These are phyloP conservation scores for Ooceraea biroi DNA, from an alignment of 1,140 invertebrate species.

Conservation along the genomic window DNA sequence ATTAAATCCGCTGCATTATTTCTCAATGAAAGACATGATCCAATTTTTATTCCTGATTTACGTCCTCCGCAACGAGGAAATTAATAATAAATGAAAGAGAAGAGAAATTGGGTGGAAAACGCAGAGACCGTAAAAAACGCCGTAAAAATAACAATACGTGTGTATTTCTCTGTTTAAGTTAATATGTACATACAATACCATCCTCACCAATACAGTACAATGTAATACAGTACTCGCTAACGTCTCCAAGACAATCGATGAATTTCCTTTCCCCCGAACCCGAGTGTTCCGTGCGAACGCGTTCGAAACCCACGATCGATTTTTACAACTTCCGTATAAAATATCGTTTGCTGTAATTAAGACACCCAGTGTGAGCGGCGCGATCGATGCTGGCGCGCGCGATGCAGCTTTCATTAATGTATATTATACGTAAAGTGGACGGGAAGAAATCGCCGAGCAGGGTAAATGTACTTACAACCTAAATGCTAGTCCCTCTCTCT, in stretches of 20 bases:
- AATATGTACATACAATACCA: slow-evolving; percentile 66
- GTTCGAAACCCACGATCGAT: slow-evolving; percentile 11
- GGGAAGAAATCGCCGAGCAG: background rate
- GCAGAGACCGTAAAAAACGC: background rate
- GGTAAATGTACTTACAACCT: background rate
- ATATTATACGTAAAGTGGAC: background rate
- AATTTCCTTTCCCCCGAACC: slow-evolving; percentile 10
- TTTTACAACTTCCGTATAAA: slow-evolving; percentile 36
- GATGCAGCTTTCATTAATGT: slow-evolving; percentile 31
- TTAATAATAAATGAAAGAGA: background rate
- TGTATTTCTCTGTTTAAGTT: slow-evolving; percentile 47
- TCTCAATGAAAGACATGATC: slow-evolving; percentile 64
- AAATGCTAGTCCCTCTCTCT: slow-evolving; percentile 26
- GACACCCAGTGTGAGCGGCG: slow-evolving; percentile 1
- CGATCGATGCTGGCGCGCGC: slow-evolving; percentile 10
- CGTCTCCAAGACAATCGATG: slow-evolving; percentile 37
- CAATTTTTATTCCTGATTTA: slow-evolving; percentile 45
- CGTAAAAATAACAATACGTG: slow-evolving; percentile 41
- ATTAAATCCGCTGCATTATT: slow-evolving; percentile 52
- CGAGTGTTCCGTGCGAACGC: slow-evolving; percentile 23
- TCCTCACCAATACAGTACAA: too few species aligned
- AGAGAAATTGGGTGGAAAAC: background rate
- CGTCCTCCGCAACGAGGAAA: slow-evolving; percentile 43
- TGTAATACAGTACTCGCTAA: slow-evolving; percentile 52
- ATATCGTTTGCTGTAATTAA: slow-evolving; percentile 33